Conservation (phyloP, 2,888 invertebrate genomes). For the Agrotis exclamationis region DNA sequence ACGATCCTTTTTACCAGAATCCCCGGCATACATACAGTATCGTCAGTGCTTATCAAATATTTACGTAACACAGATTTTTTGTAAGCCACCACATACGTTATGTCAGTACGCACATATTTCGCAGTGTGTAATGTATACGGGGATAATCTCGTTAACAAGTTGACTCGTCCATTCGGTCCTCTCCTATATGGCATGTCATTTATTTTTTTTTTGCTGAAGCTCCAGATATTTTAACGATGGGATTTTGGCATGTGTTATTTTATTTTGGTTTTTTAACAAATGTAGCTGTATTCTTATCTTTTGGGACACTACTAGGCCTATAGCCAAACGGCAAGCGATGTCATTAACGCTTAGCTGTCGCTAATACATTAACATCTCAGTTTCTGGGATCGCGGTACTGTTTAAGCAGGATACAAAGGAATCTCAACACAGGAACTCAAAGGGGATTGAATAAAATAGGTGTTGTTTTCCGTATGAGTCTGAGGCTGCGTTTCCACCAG, state of each 20-base stretch:
- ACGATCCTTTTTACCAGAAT: slow-evolving; percentile 18
- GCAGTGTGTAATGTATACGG: slow-evolving; percentile 51
- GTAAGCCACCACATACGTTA: slow-evolving; percentile 52
- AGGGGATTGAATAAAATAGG: no score
- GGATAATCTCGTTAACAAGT: slow-evolving; percentile 71
- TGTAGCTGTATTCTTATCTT: no score
- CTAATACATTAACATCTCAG: no score
- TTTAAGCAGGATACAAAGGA: no score
- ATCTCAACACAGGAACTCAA: no score
- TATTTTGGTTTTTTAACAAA: no score
- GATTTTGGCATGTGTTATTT: slow-evolving; percentile 22
- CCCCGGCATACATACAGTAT: slow-evolving; percentile 11
- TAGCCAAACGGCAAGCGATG: no score
- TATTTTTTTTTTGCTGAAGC: slow-evolving; percentile 55
- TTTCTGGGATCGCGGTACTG: no score
- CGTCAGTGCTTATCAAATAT: slow-evolving; percentile 56
- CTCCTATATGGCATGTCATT: slow-evolving; percentile 44
- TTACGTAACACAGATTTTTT: slow-evolving; percentile 55
- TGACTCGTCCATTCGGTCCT: slow-evolving; percentile 59
- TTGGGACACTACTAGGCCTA: no score
- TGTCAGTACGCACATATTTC: slow-evolving; percentile 51
- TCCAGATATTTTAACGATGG: slow-evolving; percentile 55
- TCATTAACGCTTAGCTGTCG: no score
- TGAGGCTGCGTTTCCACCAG: no score
- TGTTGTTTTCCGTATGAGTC: no score